phyloP scores from a whole-genome alignment of 2,888 invertebrate species.

The Eristalis arbustorum region DNA sequence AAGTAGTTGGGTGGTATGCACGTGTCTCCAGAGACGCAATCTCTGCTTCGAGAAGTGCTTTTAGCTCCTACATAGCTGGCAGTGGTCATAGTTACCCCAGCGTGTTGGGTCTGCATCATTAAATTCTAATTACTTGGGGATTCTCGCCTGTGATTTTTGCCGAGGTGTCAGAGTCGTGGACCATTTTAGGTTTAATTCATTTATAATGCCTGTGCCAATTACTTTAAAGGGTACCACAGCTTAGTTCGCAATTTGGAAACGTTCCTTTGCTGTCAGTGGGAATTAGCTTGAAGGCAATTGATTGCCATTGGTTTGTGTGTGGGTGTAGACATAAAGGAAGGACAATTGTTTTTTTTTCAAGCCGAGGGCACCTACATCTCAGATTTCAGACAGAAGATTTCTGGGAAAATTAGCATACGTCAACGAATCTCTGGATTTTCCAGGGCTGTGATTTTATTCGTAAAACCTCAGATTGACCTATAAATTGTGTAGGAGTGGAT shows the following conservation, averaged over 20 bases:
- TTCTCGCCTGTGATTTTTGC: conserved; percentile 58
- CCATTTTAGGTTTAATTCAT: conserved; percentile 56
- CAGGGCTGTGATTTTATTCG: background rate
- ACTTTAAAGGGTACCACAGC: conserved; percentile 53
- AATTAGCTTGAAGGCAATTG: conserved; percentile 61
- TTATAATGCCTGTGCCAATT: conserved; percentile 59
- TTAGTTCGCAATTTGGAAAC: conserved; percentile 55
- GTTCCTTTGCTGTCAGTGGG: conserved; percentile 45
- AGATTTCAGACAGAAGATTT: conserved; percentile 34
- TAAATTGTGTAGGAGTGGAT: background rate
- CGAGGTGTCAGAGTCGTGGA: conserved; percentile 45
- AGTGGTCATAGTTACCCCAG: conserved; percentile 3
- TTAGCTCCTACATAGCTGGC: background rate
- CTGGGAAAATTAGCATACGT: conserved; percentile 42
- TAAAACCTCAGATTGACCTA: background rate
- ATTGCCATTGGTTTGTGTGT: conserved; percentile 35
- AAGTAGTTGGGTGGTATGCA: conserved; percentile 27
- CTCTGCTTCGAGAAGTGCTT: background rate
- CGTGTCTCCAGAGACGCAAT: conserved; percentile 25
- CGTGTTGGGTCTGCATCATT: conserved; percentile 42
- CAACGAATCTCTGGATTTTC: background rate
- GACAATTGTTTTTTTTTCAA: background rate
- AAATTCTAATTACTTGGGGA: conserved; percentile 65
- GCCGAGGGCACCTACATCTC: conserved; percentile 30
- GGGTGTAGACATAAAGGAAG: background rate